phyloP scores from a whole-genome alignment of 2,113 vertebrate genomes.

The Buteo buteo region DNA sequence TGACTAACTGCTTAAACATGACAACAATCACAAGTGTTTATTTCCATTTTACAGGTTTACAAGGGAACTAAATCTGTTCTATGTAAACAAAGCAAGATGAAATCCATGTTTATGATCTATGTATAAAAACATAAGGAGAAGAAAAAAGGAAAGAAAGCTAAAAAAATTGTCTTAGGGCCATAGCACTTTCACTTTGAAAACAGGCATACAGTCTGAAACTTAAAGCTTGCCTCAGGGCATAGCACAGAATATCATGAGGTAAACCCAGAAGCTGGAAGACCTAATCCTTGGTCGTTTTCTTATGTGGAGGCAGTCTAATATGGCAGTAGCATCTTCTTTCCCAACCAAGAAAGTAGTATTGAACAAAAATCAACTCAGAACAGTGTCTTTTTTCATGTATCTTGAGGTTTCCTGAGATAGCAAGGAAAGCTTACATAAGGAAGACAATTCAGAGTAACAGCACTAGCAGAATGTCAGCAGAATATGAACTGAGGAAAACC shows the following conservation, averaged over 20 bases:
- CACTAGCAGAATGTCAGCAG: neutral
- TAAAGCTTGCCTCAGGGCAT: neutral
- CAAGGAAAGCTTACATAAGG: neutral
- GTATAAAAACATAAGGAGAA: neutral
- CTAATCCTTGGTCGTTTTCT: neutral
- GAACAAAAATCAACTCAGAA: neutral
- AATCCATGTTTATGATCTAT: constrained; percentile 3
- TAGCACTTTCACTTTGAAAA: neutral
- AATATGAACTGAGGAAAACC: neutral
- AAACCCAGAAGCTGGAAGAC: neutral
- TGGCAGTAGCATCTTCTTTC: neutral
- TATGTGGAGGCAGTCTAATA: neutral
- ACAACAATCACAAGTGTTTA: neutral
- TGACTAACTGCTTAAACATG: constrained; percentile 25
- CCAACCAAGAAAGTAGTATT: neutral
- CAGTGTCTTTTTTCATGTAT: neutral
- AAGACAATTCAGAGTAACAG: neutral
- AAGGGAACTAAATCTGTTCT: constrained; percentile 30
- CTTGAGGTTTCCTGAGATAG: neutral
- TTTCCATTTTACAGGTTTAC: constrained; percentile 43
- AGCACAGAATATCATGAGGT: neutral
- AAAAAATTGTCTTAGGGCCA: neutral
- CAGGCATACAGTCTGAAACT: neutral
- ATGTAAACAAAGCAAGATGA: constrained; percentile 5
- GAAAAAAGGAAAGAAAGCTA: neutral